Evolutionary conservation across 2,888 invertebrate species (phyloP), one percentile per base, ranked within the genome.

Genomic region (Erpobdella octoculata): DNA sequence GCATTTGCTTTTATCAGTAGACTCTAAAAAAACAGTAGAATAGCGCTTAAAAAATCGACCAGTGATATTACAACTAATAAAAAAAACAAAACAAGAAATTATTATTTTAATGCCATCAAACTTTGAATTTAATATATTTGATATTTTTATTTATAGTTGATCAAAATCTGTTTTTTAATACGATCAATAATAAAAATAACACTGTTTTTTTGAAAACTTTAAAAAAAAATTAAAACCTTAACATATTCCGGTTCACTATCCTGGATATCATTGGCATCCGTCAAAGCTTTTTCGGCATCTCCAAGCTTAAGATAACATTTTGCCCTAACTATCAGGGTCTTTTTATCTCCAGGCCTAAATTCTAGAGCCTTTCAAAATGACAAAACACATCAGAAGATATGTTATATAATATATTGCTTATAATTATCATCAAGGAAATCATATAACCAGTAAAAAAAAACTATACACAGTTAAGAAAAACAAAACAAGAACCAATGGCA

Each of bases 1-100:
- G 92, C 89, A 83, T 95, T 94, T 0, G 93, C 94, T 84, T 94
- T 95, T 80, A 92, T 91, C 79, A 90, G 91, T 73, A 93, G 86
- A 5, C 89, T 91, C 86, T 81, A n/a, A 2, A 9, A 1, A n/a
- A n/a, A 9, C n/a, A n/a, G n/a, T n/a, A n/a, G n/a, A n/a, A n/a
- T n/a, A n/a, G n/a, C n/a, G n/a, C n/a, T n/a, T n/a, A n/a, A n/a
- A n/a, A n/a, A n/a, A n/a, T n/a, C n/a, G n/a, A n/a, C n/a, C n/a
- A n/a, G n/a, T n/a, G n/a, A n/a, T n/a, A n/a, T n/a, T n/a, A n/a
- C n/a, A n/a, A n/a, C 18, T 15, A 15, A 15, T 18, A 18, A 15
- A 46, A 46, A 46, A 15, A 46, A 46, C 46, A 46, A 18, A 46
- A 46, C 46, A 15, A 46, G 15, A 46, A 15, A 15, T 18, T 46